Evolutionary conservation across 2,888 invertebrate genomes (phyloP).

Genomic region (Drosophila picticornis): DNA sequence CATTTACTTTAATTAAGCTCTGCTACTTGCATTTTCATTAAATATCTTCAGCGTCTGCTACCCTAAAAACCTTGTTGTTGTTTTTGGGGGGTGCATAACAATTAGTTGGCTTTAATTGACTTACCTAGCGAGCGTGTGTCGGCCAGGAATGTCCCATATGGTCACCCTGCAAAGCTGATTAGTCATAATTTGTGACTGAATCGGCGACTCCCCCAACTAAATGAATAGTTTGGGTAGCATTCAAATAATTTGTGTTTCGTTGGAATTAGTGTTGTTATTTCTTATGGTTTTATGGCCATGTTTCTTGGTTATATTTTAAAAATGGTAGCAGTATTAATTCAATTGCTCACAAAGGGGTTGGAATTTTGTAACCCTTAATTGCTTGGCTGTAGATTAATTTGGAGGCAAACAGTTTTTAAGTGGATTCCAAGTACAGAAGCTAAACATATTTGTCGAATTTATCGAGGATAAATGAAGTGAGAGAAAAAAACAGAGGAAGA

Average conservation of each 20-base stretch:
- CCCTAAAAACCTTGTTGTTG: constrained; percentile 13
- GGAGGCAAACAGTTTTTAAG: too few relatives aligned
- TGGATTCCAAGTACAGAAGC: too few relatives aligned
- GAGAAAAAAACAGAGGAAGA: background rate
- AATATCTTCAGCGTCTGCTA: background rate
- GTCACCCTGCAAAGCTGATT: constrained; percentile 49
- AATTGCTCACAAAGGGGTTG: constrained; percentile 42
- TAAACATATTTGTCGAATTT: too few relatives aligned
- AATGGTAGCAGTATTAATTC: constrained; percentile 39
- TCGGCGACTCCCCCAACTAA: constrained; percentile 1
- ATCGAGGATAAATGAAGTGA: background rate
- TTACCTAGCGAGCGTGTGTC: constrained; percentile 22
- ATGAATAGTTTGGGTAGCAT: constrained; percentile 33
- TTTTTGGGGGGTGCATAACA: constrained; percentile 40
- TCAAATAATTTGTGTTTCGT: constrained; percentile 43
- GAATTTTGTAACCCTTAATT: constrained; percentile 39
- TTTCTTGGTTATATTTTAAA: constrained; percentile 32
- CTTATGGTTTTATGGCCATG: constrained; percentile 51
- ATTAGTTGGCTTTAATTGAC: constrained; percentile 55
- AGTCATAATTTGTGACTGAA: constrained; percentile 58
- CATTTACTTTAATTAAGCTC: constrained; percentile 58
- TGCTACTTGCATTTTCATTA: constrained; percentile 32
- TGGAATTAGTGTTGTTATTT: constrained; percentile 39
- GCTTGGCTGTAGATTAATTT: background rate
- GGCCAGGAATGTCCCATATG: constrained; percentile 57